Percentiles rank a stretch among this genome's conserved stretches.
Evolutionary conservation across 2,888 invertebrate species (phyloP).

Genomic region (Phania funesta): DNA sequence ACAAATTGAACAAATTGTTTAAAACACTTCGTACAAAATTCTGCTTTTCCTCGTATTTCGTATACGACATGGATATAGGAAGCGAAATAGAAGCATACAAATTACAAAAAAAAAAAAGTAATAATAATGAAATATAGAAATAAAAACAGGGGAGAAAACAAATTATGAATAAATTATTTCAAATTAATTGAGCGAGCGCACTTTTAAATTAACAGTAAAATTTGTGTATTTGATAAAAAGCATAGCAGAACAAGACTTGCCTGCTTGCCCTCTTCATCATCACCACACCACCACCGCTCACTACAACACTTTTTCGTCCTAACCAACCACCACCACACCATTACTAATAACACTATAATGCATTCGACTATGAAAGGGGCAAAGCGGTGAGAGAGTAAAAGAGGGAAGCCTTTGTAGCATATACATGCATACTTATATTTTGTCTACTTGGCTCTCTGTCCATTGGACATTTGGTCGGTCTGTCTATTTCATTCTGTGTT

Average conservation of each 20-base stretch:
- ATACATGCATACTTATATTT: not conserved
- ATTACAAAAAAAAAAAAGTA: not conserved
- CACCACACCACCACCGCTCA: not conserved
- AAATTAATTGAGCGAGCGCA: constrained; percentile 68
- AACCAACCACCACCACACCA: constrained; percentile 6
- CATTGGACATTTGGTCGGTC: constrained; percentile 20
- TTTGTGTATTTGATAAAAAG: constrained; percentile 61
- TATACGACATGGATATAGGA: constrained; percentile 3
- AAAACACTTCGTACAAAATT: constrained; percentile 3
- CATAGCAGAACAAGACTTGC: constrained; percentile 49
- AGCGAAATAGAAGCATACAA: constrained; percentile 8
- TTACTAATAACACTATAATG: not conserved
- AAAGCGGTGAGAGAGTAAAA: not conserved
- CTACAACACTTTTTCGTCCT: constrained; percentile 1
- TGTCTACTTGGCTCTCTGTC: constrained; percentile 7
- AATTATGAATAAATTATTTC: constrained; percentile 68
- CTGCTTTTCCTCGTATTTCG: not conserved
- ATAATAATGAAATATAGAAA: not conserved
- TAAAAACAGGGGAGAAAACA: constrained; percentile 51
- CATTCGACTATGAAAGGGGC: not conserved
- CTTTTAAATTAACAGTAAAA: constrained; percentile 67
- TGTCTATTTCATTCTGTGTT: constrained; percentile 3
- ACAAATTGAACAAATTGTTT: constrained; percentile 35
- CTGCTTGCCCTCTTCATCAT: not conserved
- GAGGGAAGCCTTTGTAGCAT: not conserved